These are phyloP conservation scores for Sterna hirundo DNA, from an alignment of 2,113 vertebrate genomes.

Conservation along the genomic window DNA sequence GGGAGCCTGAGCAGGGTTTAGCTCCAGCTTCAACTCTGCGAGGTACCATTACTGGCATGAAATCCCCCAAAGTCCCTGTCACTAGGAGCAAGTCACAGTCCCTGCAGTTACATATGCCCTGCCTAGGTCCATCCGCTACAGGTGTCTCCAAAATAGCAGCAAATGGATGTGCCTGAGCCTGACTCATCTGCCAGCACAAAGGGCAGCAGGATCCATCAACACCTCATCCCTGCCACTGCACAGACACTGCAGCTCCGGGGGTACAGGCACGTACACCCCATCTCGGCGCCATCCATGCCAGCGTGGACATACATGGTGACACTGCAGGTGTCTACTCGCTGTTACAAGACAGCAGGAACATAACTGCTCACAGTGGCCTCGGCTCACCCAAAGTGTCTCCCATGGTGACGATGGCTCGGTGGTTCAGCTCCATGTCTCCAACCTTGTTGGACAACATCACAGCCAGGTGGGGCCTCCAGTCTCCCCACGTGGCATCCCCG, in stretches of 20 bases:
- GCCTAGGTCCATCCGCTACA: not conserved
- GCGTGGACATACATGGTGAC: rapidly evolving
- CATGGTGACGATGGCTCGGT: conserved; percentile 80
- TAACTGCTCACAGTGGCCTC: not conserved
- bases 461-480: conserved; percentile 92
- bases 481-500: conserved; percentile 83
- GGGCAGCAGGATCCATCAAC: not conserved
- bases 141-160: not conserved
- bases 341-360: not conserved
- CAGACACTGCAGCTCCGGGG: no score
- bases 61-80: not conserved
- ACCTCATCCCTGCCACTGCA: not conserved
- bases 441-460: conserved; percentile 87
- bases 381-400: conserved; percentile 88
- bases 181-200: rapidly evolving
- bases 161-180: not conserved
- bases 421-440: conserved; percentile 73
- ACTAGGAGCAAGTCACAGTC: not conserved
- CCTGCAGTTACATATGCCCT: not conserved
- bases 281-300: no score
- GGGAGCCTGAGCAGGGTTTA: not conserved
- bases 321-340: not conserved
- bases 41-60: not conserved
- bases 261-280: not conserved
- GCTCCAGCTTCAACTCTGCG: not conserved